These are phyloP conservation scores for Andricus curvator DNA, from an alignment of 2,888 invertebrate genomes.

Conservation along the genomic window DNA sequence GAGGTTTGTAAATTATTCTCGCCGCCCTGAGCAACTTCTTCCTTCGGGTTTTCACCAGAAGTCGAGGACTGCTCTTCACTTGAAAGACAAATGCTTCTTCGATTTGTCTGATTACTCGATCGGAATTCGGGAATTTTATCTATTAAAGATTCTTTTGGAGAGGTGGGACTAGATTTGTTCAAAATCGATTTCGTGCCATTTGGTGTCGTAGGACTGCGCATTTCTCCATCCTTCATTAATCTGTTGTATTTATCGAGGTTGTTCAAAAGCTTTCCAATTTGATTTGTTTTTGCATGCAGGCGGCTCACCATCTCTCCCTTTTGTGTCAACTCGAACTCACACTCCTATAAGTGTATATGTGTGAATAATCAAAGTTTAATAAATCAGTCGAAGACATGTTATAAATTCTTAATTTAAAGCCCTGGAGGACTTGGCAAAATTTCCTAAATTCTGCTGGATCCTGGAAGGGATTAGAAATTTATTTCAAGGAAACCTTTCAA, in stretches of 20 bases:
- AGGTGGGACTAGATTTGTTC: conserved; percentile 67
- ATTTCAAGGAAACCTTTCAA: not conserved
- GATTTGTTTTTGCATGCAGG: conserved; percentile 96
- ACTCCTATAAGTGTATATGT: conserved; percentile 85
- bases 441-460: not conserved
- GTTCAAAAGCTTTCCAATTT: conserved; percentile 95
- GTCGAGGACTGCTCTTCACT: conserved; percentile 42
- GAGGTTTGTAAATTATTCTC: not conserved
- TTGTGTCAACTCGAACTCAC: conserved; percentile 96
- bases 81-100: conserved; percentile 44
- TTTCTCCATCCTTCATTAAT: conserved; percentile 82
- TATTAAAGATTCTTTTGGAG: conserved; percentile 62
- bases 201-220: conserved; percentile 78
- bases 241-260: conserved; percentile 93
- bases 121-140: conserved; percentile 19
- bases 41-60: conserved; percentile 42
- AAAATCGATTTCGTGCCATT: conserved; percentile 64
- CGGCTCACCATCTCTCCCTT: conserved; percentile 97
- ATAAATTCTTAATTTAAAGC: conserved; percentile 18
- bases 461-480: not conserved
- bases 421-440: not conserved
- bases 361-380: not conserved
- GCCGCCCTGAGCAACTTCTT: conserved; percentile 42
- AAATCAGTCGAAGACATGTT: not conserved
- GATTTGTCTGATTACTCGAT: conserved; percentile 27